Evolutionary conservation across 2,888 invertebrate species (phyloP), one percentile per base, ranked within the genome.

Genomic region (Diarsia brunnea): DNA sequence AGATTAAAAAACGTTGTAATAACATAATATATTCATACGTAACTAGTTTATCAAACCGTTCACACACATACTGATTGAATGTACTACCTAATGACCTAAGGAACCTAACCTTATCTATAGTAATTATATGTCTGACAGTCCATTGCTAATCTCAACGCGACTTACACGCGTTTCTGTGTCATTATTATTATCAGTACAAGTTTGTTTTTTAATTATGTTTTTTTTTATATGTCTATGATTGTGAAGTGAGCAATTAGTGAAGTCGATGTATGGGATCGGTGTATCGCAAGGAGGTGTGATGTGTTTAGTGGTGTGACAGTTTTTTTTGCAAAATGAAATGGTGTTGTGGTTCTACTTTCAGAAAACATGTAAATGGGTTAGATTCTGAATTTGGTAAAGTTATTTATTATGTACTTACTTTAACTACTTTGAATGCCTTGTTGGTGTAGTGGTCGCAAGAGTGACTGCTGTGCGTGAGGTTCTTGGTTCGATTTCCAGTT

Each of bases 11-110:
- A 58, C 45, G 47, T 19, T 31, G 31, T 55, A 7, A 47, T 10
- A 53, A 53, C 10, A 53, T 3, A 27, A 43, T 38, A 27, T 51
- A 16, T 4, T 43, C 47, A 12, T 63, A 43, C 16, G 27, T 63
- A 66, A 66, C 47, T 47, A n/a, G 61, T 63, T 82, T 66, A 79
- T 86, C 81, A 73, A 84, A 75, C 69, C 84, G 69, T 88, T 87
- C 82, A 69, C 49, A 78, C 85, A 77, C 78, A 79, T 73, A 87
- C 87, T 89, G 89, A 90, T 88, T 86, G 84, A 79, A 81, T 79
- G 47, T 84, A 73, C 75, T 81, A 73, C 75, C 75, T 72, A 79
- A 67, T 72, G 82, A 77, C 74, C 86, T 58, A 72, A 69, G 73
- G n/a, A 69, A 78, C 73, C 68, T 70, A 55, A 43, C 70, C 51